Conservation (phyloP, 2,113 vertebrate genomes). For the Seriola quinqueradiata region DNA sequence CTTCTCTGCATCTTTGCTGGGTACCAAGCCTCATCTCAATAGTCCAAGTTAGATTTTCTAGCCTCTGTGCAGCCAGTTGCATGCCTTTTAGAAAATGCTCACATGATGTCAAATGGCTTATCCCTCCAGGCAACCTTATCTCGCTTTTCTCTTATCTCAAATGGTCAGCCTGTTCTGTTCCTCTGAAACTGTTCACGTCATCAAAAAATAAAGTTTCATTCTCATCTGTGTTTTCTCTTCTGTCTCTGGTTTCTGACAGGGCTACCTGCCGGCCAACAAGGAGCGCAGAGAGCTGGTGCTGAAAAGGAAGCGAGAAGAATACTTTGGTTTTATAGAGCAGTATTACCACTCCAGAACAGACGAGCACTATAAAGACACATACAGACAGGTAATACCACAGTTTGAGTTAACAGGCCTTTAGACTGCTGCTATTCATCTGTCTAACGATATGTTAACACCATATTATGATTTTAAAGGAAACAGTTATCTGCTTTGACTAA, state of each 20-base stretch:
- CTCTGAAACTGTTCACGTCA: constrained; percentile 5
- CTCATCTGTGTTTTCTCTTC: not conserved
- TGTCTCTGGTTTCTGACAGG: constrained; percentile 75
- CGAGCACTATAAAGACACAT: constrained; percentile 96
- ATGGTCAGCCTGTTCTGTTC: constrained; percentile 6
- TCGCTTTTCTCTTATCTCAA: constrained; percentile 19
- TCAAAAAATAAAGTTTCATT: not conserved
- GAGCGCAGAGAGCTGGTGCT: constrained; percentile 94
- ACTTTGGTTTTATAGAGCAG: constrained; percentile 98
- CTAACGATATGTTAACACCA: not conserved
- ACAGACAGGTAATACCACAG: constrained; percentile 89
- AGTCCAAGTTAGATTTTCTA: not conserved
- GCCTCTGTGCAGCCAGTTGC: not conserved
- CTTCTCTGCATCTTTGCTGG: not conserved
- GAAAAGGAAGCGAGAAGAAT: constrained; percentile 94
- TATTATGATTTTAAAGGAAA: not conserved
- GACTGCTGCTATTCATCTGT: not conserved
- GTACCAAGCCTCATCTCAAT: not conserved
- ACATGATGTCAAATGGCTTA: not conserved
- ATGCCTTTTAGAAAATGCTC: not conserved
- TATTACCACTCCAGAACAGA: constrained; percentile 99
- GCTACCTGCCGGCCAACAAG: constrained; percentile 95
- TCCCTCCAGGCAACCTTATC: constrained; percentile 9
- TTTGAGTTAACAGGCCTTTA: not conserved
- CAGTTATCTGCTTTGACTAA: not conserved